A percentile compares a stretch with the other conserved stretches of the same genome.
Conservation (phyloP, 2,113 vertebrate species). For the Aegithalos caudatus region DNA sequence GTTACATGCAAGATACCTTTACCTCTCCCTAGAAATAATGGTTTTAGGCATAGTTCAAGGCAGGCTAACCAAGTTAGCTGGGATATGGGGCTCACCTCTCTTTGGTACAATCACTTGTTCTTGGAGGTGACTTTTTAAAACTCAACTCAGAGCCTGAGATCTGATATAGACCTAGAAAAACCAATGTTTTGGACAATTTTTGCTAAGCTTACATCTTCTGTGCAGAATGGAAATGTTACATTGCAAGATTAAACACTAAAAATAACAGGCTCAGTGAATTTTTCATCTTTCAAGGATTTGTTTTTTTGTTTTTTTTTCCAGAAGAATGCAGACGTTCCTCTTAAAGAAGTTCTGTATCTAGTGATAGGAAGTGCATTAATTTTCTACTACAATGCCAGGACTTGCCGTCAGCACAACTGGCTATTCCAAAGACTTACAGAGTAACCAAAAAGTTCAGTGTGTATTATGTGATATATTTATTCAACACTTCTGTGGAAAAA, state of each 20-base stretch:
- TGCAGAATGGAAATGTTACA: not conserved
- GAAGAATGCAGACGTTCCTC: not conserved
- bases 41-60: not conserved
- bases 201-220: not conserved
- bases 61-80: not conserved
- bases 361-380: not conserved
- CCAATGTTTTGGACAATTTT: not conserved
- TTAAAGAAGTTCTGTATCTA: not conserved
- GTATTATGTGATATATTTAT: not conserved
- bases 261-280: not conserved
- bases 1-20: not conserved
- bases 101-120: not conserved
- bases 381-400: not conserved
- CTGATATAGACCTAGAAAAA: not conserved
- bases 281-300: conserved; percentile 7
- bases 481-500: not conserved
- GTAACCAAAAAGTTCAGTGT: not conserved
- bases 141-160: not conserved
- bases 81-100: not conserved
- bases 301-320: too few relatives aligned
- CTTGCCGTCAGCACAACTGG: not conserved
- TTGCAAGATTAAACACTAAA: not conserved
- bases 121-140: not conserved
- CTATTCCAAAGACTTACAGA: not conserved
- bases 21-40: not conserved